Percentiles rank a stretch among this genome's conserved stretches.
Evolutionary conservation across 2,888 invertebrate genomes (phyloP).

Genomic region (Helleia helle): DNA sequence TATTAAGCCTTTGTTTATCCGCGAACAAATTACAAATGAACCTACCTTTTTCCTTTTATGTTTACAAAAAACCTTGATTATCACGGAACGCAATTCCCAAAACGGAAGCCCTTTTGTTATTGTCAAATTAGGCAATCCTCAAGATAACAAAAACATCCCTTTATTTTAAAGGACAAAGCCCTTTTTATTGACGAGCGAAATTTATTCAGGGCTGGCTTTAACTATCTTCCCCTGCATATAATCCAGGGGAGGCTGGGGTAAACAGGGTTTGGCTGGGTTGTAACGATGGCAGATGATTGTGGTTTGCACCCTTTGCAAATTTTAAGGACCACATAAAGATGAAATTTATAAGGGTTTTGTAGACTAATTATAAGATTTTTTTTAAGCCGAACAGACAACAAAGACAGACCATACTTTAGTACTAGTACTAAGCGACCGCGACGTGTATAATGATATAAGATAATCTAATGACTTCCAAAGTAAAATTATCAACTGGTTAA

Average conservation of each 20-base stretch:
- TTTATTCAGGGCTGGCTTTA: constrained; percentile 65
- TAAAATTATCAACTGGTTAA: too few species aligned
- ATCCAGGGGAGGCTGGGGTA: constrained; percentile 34
- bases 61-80: constrained; percentile 55
- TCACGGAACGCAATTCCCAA: constrained; percentile 52
- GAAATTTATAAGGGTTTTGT: constrained; percentile 12
- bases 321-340: constrained; percentile 17
- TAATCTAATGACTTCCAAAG: too few species aligned
- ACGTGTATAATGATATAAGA: too few species aligned
- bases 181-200: constrained; percentile 64
- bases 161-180: constrained; percentile 61
- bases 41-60: constrained; percentile 23
- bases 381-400: background rate
- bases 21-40: constrained; percentile 36
- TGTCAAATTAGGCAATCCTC: constrained; percentile 74
- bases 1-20: constrained; percentile 34
- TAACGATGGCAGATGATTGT: constrained; percentile 18
- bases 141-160: constrained; percentile 73
- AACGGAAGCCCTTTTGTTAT: constrained; percentile 67
- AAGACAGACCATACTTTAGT: too few species aligned
- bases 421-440: too few species aligned
- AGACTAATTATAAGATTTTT: background rate
- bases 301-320: constrained; percentile 23
- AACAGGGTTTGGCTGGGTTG: constrained; percentile 21
- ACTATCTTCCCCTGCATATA: constrained; percentile 61